Conservation (phyloP, 2,797 vertebrate genomes). For the Eremophila alpestris region DNA sequence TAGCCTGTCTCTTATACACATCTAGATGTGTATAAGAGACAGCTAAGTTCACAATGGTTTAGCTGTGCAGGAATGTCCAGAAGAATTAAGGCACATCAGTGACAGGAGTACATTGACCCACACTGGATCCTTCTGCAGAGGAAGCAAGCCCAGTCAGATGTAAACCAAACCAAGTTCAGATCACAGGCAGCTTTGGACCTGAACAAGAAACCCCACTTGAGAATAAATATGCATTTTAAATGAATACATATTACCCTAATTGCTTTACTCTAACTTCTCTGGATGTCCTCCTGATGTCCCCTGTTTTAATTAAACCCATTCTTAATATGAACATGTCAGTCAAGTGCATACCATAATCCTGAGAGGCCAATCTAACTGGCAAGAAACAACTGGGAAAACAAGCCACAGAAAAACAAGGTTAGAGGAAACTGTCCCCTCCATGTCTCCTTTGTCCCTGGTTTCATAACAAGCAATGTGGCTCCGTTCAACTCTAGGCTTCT, state of each 20-base stretch:
- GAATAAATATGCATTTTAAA: neutral
- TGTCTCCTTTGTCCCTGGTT: constrained; percentile 9
- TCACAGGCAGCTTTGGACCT: neutral
- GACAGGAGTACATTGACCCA: neutral
- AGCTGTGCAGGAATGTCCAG: neutral
- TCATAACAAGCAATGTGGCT: neutral
- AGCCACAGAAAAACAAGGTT: neutral
- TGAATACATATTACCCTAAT: neutral
- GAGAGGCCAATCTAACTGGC: neutral
- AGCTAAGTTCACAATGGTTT: neutral
- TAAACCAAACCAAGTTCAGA: neutral
- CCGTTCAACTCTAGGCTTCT: neutral
- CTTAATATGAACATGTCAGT: neutral
- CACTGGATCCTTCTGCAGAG: neutral
- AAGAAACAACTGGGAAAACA: neutral
- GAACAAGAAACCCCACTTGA: neutral
- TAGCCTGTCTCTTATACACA: no score
- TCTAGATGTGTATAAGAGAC: no score
- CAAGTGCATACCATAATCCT: neutral
- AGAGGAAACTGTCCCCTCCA: neutral
- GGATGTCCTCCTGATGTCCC: neutral
- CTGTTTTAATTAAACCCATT: neutral
- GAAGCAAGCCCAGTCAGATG: neutral
- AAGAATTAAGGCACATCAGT: neutral
- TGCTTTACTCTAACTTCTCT: neutral